Percentiles rank a stretch among this genome's conserved stretches.
Conservation (phyloP, 30 jellyfish, hydroid and myxozoan species). For the Turritopsis dohrnii region DNA sequence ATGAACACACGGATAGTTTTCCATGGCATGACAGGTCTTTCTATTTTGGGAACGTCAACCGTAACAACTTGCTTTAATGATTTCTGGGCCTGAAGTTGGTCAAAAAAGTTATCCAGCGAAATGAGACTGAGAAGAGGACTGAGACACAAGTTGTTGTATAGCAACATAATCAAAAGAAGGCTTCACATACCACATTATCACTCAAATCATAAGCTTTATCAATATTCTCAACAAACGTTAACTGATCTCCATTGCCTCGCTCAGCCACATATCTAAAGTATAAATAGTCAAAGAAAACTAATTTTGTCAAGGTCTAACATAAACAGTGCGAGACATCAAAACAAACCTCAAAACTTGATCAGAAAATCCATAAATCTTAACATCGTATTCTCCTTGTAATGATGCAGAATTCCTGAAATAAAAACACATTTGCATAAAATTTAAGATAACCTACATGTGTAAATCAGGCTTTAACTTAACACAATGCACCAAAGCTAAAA, state of each 20-base stretch:
- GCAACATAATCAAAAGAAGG: no score
- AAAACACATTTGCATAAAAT: no score
- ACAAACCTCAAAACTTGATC: slow-evolving; percentile 77
- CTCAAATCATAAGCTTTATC: slow-evolving; percentile 71
- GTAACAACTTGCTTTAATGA: background rate
- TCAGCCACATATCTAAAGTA: slow-evolving; percentile 84
- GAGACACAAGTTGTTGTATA: no score
- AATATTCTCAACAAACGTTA: slow-evolving; percentile 71
- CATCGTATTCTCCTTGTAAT: slow-evolving; percentile 27
- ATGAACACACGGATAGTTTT: slow-evolving; percentile 76
- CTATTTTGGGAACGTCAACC: slow-evolving; percentile 3
- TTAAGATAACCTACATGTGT: no score
- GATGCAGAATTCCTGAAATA: background rate
- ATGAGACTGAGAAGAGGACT: no score
- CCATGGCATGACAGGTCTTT: slow-evolving; percentile 60
- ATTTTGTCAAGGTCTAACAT: no score
- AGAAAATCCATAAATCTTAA: slow-evolving; percentile 54
- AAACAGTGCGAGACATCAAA: background rate
- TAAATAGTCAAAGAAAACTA: no score
- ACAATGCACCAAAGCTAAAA: no score
- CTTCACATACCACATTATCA: slow-evolving; percentile 65
- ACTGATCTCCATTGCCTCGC: slow-evolving; percentile 54
- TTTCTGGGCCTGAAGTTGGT: background rate
- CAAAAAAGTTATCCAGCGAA: no score
- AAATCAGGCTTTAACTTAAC: no score